Base-by-base conservation (phyloP, 2,888 invertebrate species). In the Zeuzera pyrina region DNA sequence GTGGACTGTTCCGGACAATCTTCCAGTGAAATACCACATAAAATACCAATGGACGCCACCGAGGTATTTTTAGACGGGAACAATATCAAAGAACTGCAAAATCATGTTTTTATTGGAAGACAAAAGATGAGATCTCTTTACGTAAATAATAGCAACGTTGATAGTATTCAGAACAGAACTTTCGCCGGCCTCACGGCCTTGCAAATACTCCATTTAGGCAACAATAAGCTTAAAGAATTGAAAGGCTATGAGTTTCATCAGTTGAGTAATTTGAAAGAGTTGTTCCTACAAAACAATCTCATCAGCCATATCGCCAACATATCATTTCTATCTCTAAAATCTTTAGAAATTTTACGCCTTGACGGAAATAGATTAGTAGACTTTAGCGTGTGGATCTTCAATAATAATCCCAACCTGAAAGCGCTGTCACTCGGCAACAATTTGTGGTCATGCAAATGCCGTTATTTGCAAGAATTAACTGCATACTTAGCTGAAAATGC, bases 31-130 rank as follows among this genome's bases (percentile, higher is more conserved):
- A 89, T 95, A 50, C 95, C 96, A 0, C 87, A 89, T 19, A 88
- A 92, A 50, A 91, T 97, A 57, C 97, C 97, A 1, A 95, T 95
- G 92, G 95, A 97, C 61, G 94, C 95, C 4, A 96, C 96, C 4
- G 94, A 96, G 64, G 89, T 97, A 40, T 95, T 94, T 67, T 81
- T 97, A 55, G 96, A 96, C 63, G 96, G 96, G 22, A 95, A 96
- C 69, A 89, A 93, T 56, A 87, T 97, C 47, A 89, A 88, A 39
- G 91, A 92, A 54, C 77, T 97, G 45, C 91, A 93, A 63, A 91
- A 92, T 59, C 92, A 95, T 63, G 91, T 92, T 33, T 95, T 97
- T 68, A 93, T 95, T 46, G 95, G 95, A 0, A 88, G 95, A 30
- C 95, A 95, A 64, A 94, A 94, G 72, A 90, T 96, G 88, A 86